Evolutionary conservation across 2,888 invertebrate genomes (phyloP).

Genomic region (Nephrotoma guestfalica): DNA sequence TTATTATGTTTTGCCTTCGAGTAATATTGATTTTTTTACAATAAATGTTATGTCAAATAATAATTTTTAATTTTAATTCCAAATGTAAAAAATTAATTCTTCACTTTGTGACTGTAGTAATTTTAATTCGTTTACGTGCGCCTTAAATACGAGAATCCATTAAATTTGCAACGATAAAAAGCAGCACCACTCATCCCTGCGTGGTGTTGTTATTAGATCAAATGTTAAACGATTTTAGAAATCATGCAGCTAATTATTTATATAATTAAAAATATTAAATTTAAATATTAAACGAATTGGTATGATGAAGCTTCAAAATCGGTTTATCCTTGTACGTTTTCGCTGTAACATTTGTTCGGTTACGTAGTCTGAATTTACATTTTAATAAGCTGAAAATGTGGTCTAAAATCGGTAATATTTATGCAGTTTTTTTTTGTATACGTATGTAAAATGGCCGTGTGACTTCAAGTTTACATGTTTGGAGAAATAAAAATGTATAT

Average conservation of each 20-base stretch:
- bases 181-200: too few relatives aligned
- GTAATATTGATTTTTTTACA: neutral
- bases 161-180: neutral
- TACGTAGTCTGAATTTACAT: neutral
- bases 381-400: neutral
- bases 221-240: neutral
- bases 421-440: neutral
- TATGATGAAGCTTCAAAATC: too few relatives aligned
- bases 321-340: neutral
- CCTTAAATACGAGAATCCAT: neutral
- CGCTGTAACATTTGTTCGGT: neutral
- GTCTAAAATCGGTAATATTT: neutral
- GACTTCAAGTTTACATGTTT: neutral
- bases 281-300: neutral
- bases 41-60: neutral
- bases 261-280: neutral
- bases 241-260: neutral
- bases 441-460: neutral
- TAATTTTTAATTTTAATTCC: neutral
- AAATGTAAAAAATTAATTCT: neutral
- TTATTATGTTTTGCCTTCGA: neutral
- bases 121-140: neutral
- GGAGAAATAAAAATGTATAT: neutral
- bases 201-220: too few relatives aligned
- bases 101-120: neutral